phyloP scores from a whole-genome alignment of 2,113 vertebrate genomes.

The Nesospiza acunhae region DNA sequence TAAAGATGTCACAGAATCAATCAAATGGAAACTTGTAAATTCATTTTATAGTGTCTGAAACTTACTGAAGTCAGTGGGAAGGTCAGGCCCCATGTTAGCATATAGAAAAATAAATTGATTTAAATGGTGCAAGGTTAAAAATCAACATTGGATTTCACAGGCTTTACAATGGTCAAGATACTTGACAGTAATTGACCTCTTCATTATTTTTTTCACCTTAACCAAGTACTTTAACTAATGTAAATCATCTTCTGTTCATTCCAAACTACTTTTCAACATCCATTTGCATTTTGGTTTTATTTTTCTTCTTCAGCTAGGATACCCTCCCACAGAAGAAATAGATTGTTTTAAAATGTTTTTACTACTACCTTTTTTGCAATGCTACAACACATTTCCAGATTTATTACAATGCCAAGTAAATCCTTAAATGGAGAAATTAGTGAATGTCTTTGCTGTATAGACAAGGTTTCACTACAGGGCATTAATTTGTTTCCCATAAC shows the following conservation, averaged over 20 bases:
- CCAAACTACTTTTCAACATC: neutral
- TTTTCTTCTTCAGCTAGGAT: neutral
- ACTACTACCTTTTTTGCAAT: neutral
- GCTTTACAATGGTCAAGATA: neutral
- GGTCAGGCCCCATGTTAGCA: neutral
- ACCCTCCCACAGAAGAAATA: neutral
- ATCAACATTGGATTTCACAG: neutral
- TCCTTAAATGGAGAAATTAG: conserved; percentile 35
- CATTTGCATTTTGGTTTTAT: neutral
- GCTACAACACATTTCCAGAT: neutral
- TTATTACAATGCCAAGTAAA: conserved; percentile 6
- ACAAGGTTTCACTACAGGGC: conserved; percentile 14
- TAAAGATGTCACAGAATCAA: conserved; percentile 1
- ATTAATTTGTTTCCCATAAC: conserved; percentile 36
- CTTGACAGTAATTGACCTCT: neutral
- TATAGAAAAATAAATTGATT: conserved; percentile 26
- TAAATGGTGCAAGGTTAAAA: neutral
- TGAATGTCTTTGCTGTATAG: neutral
- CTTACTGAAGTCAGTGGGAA: neutral
- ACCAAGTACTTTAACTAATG: neutral
- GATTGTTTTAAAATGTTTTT: neutral
- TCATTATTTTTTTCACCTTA: neutral
- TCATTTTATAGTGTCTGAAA: neutral
- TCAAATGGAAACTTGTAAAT: conserved; percentile 1
- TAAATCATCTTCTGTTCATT: neutral